Conservation (phyloP, 2,797 vertebrate species). For the Periophthalmus magnuspinnatus region DNA sequence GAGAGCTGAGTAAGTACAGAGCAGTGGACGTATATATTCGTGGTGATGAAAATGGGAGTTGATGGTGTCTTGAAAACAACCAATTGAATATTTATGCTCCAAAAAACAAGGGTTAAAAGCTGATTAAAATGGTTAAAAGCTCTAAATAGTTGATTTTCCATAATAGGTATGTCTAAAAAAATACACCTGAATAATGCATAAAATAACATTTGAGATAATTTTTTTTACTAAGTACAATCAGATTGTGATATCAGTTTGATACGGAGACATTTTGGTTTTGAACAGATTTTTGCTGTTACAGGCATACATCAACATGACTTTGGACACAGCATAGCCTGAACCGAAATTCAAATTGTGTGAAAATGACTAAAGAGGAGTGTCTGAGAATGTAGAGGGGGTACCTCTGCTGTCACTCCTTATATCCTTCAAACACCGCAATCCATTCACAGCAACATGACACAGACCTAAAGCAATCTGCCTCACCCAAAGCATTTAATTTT, state of each 20-base stretch:
- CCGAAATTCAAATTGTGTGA: constrained; percentile 29
- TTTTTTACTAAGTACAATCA: no score
- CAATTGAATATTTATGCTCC: no score
- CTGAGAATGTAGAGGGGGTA: constrained; percentile 39
- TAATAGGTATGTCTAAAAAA: no score
- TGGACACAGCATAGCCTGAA: constrained; percentile 54
- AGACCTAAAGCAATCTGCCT: constrained; percentile 95
- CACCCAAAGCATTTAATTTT: constrained; percentile 97
- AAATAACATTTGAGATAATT: neutral
- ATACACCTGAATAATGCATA: no score
- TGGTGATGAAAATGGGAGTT: no score
- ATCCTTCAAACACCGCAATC: constrained; percentile 87
- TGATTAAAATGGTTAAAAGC: no score
- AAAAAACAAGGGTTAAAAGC: no score
- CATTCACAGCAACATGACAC: constrained; percentile 92
- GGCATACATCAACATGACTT: neutral
- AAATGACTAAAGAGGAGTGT: constrained; percentile 33
- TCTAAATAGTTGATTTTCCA: no score
- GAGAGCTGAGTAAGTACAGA: no score
- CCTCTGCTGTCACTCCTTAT: constrained; percentile 91
- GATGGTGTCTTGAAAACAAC: no score
- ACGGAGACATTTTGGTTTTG: neutral
- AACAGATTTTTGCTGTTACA: neutral
- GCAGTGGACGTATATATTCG: no score
- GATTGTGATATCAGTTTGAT: neutral